Evolutionary conservation across 2,888 invertebrate genomes (phyloP), one percentile per base, ranked within the genome.

Genomic region (Leptinotarsa haldemani): DNA sequence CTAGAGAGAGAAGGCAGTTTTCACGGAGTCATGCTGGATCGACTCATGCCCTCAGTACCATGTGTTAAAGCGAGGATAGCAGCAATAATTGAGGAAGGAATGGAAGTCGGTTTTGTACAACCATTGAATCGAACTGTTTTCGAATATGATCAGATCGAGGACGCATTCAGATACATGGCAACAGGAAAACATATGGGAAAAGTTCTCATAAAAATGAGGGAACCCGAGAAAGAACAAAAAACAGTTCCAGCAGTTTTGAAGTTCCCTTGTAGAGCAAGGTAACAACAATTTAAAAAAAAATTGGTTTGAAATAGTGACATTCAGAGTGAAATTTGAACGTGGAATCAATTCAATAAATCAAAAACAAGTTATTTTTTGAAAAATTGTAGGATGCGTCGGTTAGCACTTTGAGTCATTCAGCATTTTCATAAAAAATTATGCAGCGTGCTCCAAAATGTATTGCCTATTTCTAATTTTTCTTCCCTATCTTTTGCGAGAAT

Each of bases 161-260:
- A 90, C 74, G 95, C 95, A 0, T 94, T 94, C 84, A 89, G 91
- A 72, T 90, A 88, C 75, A 89, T 93, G 88, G 90, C 90, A 1
- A 88, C 90, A 20, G 92, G 95, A 30, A 95, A 95, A 85, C 96
- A 96, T 83, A 93, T 94, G 69, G 96, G 96, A 64, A 96, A 96
- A 88, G 88, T 89, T 0, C 67, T 90, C 12, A 83, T 90, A 20
- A 82, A 88, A 80, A 80, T 87, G 5, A 77, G 85, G 18, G 77
- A 85, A 4, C 85, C 85, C 71, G 84, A 85, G 69, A 84, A 85
- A 83, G 73, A 81, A 30, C 48, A 52, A 78, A 0, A 40, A 74
- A 13, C 50, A 58, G 9, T 64, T 71, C 25, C 78, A 16, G n/a
- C 58, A 3, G 63, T 70, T n/a, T 18, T 18, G 58, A 63, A 73